A percentile compares a stretch with the other conserved stretches of the same genome.
phyloP scores from a whole-genome alignment of 2,797 vertebrate species.

The Peromyscus attwateri region DNA sequence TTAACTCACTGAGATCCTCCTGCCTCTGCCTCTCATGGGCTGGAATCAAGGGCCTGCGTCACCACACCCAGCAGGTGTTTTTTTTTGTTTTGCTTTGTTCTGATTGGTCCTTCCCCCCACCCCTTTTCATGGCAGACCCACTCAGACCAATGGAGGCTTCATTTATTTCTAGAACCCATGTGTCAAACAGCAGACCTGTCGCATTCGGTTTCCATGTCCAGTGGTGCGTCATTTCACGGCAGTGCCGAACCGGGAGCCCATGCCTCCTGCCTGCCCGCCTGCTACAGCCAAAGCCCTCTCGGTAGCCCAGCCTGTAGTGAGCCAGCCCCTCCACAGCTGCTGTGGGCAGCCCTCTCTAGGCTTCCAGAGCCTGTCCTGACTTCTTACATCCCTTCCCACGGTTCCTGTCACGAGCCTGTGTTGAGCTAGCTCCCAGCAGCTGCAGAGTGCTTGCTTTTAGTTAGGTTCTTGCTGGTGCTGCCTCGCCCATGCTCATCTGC shows the following conservation, averaged over 20 bases:
- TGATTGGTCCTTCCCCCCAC: fast-evolving
- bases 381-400: not conserved
- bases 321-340: not conserved
- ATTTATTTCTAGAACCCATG: not conserved
- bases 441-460: not conserved
- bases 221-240: not conserved
- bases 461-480: slow-evolving; percentile 16
- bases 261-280: not conserved
- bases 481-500: not conserved
- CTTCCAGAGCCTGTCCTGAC: not conserved
- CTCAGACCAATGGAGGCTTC: not conserved
- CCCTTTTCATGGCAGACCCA: not conserved
- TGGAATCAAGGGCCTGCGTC: not conserved
- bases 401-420: not conserved
- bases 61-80: not conserved
- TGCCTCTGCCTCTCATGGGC: not conserved
- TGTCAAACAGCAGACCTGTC: not conserved
- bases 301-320: not conserved
- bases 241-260: fast-evolving
- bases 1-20: not conserved
- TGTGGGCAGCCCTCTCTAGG: not conserved
- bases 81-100: not conserved
- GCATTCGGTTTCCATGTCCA: not conserved
- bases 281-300: not conserved
- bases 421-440: not conserved